Evolutionary conservation across 2,797 vertebrate genomes (phyloP), one percentile per base, ranked within the genome.

Genomic region (Tokudaia muenninki): DNA sequence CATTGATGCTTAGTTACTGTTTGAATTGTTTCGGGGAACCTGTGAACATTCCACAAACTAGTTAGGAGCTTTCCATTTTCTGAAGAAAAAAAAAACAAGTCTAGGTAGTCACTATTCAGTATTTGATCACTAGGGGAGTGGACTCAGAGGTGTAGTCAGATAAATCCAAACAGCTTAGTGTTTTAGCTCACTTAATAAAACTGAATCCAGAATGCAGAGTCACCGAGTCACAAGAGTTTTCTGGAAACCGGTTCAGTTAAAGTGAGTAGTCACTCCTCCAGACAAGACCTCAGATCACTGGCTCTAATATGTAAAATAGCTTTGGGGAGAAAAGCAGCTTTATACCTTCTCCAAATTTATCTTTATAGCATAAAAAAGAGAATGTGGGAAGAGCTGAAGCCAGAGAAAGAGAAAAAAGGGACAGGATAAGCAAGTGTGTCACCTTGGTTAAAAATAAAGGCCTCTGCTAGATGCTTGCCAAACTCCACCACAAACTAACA

Each of bases 401-500:
- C 57, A 95, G 37, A 91, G 79, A 78, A 57, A 90, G 72, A 82
- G 63, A 67, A 31, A 17, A 67, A 77, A 59, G 65, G 44, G 84
- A 47, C 52, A 26, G 67, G 82, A 87, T 50, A 61, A 86, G 92
- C 92, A 96, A 91, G 7, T n/a, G 65, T 95, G 96, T 91, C 0
- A 0, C 89, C 70, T 67, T 61, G 12, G 1, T 83, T 82, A 82
- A 57, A 57, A 94, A 92, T 50, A 97, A 79, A 74, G 92, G 70
- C 90, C 94, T 96, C 94, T 95, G 88, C 47, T 89, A 91, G 61
- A 87, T 77, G 94, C 96, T 92, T 72, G 50, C 65, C 87, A 94
- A 96, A 97, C 96, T 94, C 89, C 47, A 93, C 93, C 92, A 94
- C 61, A 94, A 95, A 82, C 59, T 91, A 96, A 86, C 84, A 79